A percentile compares a stretch with the other conserved stretches of the same genome.
These are phyloP conservation scores for Aspiorhynchus laticeps DNA, from an alignment of 2,113 vertebrate species.

Conservation along the genomic window DNA sequence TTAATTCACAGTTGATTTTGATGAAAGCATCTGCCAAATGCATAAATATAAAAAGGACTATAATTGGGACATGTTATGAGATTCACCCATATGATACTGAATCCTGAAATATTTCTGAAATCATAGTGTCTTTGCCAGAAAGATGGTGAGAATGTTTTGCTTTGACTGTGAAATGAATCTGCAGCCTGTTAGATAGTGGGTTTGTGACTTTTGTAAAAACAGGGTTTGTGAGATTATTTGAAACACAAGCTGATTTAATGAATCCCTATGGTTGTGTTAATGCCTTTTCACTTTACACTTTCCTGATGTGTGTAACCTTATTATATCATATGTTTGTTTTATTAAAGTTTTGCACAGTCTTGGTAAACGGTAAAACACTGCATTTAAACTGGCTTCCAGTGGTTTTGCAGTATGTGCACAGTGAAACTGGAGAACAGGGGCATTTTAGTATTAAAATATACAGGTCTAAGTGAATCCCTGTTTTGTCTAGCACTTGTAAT, in stretches of 20 bases:
- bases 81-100: neutral
- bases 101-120: neutral
- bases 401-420: neutral
- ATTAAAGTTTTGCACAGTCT: neutral
- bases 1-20: neutral
- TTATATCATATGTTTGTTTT: slow-evolving; percentile 1
- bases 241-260: neutral
- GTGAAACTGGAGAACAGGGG: neutral
- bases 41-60: neutral
- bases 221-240: slow-evolving; percentile 14
- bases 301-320: neutral
- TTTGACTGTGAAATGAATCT: slow-evolving; percentile 12
- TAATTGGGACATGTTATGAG: neutral
- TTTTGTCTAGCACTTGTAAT: neutral
- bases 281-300: slow-evolving; percentile 16
- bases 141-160: slow-evolving; percentile 10
- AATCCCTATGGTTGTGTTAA: neutral
- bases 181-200: neutral
- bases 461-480: neutral
- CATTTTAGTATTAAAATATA: neutral
- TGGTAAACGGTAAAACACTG: neutral
- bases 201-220: slow-evolving; percentile 21
- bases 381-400: neutral
- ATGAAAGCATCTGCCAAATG: neutral
- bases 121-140: neutral